Evolutionary conservation across 2,888 invertebrate species (phyloP), one percentile per base, ranked within the genome.

Genomic region (Leptinotarsa juncta): DNA sequence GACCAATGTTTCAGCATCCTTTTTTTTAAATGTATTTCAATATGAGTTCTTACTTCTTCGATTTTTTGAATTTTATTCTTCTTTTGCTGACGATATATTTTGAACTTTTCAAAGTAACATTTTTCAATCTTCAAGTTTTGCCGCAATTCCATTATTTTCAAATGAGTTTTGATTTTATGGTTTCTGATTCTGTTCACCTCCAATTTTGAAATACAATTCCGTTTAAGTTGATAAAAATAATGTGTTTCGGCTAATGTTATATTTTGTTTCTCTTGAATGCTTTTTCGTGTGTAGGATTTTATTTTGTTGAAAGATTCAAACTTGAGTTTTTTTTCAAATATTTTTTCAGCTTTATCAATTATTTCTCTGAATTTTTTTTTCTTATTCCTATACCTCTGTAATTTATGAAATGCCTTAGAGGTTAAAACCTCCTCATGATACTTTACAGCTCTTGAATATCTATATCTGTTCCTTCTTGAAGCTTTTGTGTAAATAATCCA

Each of bases 401-500:
- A 71, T 78, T 71, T 26, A n/a, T 53, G 50, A 20, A 78, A 71
- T 51, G 73, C 68, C 16, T 67, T 32, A 50, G 81, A 80, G 55
- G 20, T 20, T 15, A 69, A n/a, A 53, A 48, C 81, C 16, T 71
- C 72, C 50, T 79, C 67, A 69, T 79, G 79, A 70, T 77, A 76
- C 49, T 77, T 71, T 26, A 66, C 23, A n/a, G 79, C 80, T 26
- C 66, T 65, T 32, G 26, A n/a, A 15, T 76, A 72, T 68, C 62
- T 78, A 15, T 49, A 42, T 57, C 73, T 75, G 76, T 72, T 68
- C 50, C 70, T 72, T 79, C 60, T 78, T 18, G 71, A 74, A 67
- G 60, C 32, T 67, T 20, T 79, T 71, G 79, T 76, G 74, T 77
- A 82, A 42, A 75, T 70, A 65, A 67, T 81, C 85, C 84, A 85